These are phyloP conservation scores for Germaria angustata DNA, from an alignment of 2,888 invertebrate genomes.

Conservation along the genomic window DNA sequence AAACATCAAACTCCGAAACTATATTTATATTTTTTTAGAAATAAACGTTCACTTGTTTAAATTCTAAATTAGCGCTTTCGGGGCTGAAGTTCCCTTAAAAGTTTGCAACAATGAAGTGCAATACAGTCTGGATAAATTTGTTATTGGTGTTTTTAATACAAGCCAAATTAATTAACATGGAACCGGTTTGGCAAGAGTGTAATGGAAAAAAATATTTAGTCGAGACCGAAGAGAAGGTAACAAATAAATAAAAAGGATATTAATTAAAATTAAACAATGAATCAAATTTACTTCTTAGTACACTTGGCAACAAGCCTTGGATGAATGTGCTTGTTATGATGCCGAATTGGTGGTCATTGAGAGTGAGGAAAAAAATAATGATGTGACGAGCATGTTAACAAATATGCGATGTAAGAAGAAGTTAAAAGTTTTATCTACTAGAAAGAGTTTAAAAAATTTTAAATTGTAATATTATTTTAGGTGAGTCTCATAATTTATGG, in stretches of 20 bases:
- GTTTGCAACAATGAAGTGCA: background rate
- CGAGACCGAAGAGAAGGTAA: slow-evolving; percentile 22
- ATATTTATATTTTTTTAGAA: too few species aligned
- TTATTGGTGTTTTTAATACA: slow-evolving; percentile 1
- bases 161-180: slow-evolving; percentile 8
- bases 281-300: slow-evolving; percentile 10
- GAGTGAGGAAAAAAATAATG: slow-evolving; percentile 3
- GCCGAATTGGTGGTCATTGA: slow-evolving; percentile 40
- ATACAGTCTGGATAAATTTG: background rate
- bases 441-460: too few species aligned
- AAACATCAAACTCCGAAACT: too few species aligned
- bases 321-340: slow-evolving; percentile 42
- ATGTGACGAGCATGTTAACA: background rate
- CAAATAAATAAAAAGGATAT: too few species aligned
- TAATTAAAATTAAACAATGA: too few species aligned
- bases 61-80: too few species aligned
- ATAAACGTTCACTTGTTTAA: too few species aligned
- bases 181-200: slow-evolving; percentile 13
- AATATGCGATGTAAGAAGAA: slow-evolving; percentile 10
- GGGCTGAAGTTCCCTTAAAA: background rate
- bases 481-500: slow-evolving; percentile 34
- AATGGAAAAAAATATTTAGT: slow-evolving; percentile 10
- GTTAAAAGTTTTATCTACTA: too few species aligned
- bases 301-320: slow-evolving; percentile 49
- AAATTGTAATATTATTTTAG: too few species aligned